These are phyloP conservation scores for Pristionchus fissidentatus DNA, from an alignment of 2,888 invertebrate species.

Conservation along the genomic window DNA sequence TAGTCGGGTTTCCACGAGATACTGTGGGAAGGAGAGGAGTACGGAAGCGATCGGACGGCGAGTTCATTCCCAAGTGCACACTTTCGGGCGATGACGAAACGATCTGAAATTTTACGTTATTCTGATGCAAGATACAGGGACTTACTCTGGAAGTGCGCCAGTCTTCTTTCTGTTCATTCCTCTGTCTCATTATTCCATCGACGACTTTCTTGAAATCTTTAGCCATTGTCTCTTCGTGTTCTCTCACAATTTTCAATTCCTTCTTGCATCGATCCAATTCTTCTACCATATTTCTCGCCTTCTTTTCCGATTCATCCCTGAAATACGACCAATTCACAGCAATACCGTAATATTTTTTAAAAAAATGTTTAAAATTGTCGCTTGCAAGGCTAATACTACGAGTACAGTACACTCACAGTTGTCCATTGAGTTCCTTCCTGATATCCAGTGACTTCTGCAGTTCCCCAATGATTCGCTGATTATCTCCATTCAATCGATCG, in stretches of 20 bases:
- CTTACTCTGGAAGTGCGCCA: too few relatives aligned
- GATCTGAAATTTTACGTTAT: too few relatives aligned
- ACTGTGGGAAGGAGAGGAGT: too few relatives aligned
- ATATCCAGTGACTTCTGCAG: not conserved
- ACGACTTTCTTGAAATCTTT: not conserved
- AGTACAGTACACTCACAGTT: not conserved
- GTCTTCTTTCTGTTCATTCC: not conserved
- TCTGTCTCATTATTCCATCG: not conserved
- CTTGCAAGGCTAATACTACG: not conserved
- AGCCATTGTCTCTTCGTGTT: not conserved
- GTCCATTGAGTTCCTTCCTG: not conserved
- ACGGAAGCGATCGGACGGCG: too few relatives aligned
- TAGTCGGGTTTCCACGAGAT: too few relatives aligned
- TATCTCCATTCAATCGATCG: not conserved
- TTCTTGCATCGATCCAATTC: not conserved
- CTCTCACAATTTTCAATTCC: not conserved
- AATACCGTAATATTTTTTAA: not conserved
- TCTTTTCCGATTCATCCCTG: slow-evolving; percentile 1
- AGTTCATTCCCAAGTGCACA: too few relatives aligned
- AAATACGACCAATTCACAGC: too few relatives aligned
- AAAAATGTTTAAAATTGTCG: not conserved
- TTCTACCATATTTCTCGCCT: not conserved
- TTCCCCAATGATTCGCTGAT: not conserved
- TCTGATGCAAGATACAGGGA: too few relatives aligned
- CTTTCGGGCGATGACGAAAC: too few relatives aligned